Base-by-base conservation (phyloP, 2,888 invertebrate species). In the Chesias legatella region DNA sequence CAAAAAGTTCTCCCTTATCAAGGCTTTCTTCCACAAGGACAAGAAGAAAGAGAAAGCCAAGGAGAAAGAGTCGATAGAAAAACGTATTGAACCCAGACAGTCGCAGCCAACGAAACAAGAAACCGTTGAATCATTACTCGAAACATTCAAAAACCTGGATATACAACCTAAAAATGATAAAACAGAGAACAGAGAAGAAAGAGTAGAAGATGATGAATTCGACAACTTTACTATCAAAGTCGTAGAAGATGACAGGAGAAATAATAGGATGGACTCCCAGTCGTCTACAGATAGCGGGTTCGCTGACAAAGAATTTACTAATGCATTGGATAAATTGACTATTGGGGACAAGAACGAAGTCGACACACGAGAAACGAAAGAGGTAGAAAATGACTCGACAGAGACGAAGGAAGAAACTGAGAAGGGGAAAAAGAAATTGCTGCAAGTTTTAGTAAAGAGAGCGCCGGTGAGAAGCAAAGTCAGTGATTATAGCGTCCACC, bases 231-330 rank as follows among this genome's bases (percentile, higher is more conserved):
- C 71, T 0, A 62, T 61, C 25, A 74, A 73, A 59, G 46, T 67
- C 0, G 65, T 82, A 4, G 63, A 73, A 23, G 75, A 75, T 1
- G 67, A 75, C 0, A 47, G 57, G 0, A 60, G 58, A 37, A 54
- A 53, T 1, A 61, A 60, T 1, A 68, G 80, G 23, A 72, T 73
- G 1, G 61, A 75, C 7, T 83, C 83, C 0, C 76, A 84, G 3
- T 70, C 74, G 0, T 85, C 86, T 0, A 66, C 74, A 25, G 85
- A 85, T 53, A 85, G 85, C 13, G 86, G 86, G 0, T 82, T 67
- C 17, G 59, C 73, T 0, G 84, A 83, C 0, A 69, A 65, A 29
- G 49, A 63, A 1, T 11, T 60, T 56, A 34, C 74, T 65, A 52
- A 73, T 60, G 25, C 11, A 56, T 0, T 72, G 63, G 10, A 73